Percentiles rank a stretch among this genome's conserved stretches.
Evolutionary conservation across 2,888 invertebrate species (phyloP).

Genomic region (Stenotaenia linearis): DNA sequence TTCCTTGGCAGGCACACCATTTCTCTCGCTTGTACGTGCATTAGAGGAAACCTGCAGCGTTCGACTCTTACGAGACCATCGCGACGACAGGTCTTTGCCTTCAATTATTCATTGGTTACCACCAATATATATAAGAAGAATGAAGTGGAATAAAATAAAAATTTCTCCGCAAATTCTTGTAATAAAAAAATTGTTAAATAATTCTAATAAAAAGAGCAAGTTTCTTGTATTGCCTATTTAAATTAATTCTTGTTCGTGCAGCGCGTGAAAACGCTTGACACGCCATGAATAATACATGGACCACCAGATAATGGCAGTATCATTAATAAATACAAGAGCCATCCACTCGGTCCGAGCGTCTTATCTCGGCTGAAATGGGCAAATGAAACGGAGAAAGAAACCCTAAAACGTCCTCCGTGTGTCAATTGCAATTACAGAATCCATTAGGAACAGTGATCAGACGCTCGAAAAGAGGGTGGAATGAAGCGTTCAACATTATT

Average conservation of each 20-base stretch:
- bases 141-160: neutral
- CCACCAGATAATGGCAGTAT: constrained; percentile 27
- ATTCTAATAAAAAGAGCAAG: neutral
- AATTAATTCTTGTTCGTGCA: constrained; percentile 12
- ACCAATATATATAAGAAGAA: neutral
- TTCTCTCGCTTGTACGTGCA: constrained; percentile 24
- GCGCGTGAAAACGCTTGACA: constrained; percentile 27
- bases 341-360: constrained; percentile 20
- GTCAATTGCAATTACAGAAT: constrained; percentile 22
- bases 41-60: constrained; percentile 7
- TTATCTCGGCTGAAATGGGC: constrained; percentile 23
- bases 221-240: constrained; percentile 14
- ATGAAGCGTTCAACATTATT: neutral
- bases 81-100: constrained; percentile 14
- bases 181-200: neutral
- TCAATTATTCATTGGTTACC: constrained; percentile 20
- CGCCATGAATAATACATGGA: constrained; percentile 28
- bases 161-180: neutral
- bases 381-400: constrained; percentile 21
- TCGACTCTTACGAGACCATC: constrained; percentile 4
- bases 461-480: constrained; percentile 12
- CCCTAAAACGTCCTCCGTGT: constrained; percentile 22
- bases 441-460: constrained; percentile 13
- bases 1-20: constrained; percentile 24
- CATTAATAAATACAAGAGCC: constrained; percentile 28